Conservation (phyloP, 2,888 invertebrate genomes). For the Emesis furor region DNA sequence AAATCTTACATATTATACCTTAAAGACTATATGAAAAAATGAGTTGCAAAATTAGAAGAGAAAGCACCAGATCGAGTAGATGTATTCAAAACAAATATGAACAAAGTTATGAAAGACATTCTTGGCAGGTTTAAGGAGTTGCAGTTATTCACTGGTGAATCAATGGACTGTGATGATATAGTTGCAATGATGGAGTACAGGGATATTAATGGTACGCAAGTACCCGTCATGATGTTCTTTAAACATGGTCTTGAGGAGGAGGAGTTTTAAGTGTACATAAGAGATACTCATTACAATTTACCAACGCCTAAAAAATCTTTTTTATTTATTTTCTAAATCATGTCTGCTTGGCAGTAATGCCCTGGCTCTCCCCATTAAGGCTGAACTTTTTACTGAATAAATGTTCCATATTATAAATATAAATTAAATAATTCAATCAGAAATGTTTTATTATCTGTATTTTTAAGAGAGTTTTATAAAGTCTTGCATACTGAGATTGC, state of each 20-base stretch:
- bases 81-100: slow-evolving; percentile 97
- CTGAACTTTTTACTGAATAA: slow-evolving; percentile 90
- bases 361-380: slow-evolving; percentile 86
- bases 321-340: slow-evolving; percentile 90
- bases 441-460: slow-evolving; percentile 69
- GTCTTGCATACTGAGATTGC: neutral
- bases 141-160: slow-evolving; percentile 98
- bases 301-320: slow-evolving; percentile 83
- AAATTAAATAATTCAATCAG: slow-evolving; percentile 85
- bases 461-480: slow-evolving; percentile 32
- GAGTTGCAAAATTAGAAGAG: slow-evolving; percentile 96
- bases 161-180: slow-evolving; percentile 98
- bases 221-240: slow-evolving; percentile 98
- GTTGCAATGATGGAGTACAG: slow-evolving; percentile 98
- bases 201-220: slow-evolving; percentile 96
- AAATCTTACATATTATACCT: too few relatives aligned
- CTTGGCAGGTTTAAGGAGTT: slow-evolving; percentile 97
- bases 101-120: slow-evolving; percentile 98
- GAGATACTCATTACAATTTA: slow-evolving; percentile 85
- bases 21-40: too few relatives aligned
- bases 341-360: slow-evolving; percentile 85
- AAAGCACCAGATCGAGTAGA: slow-evolving; percentile 96
- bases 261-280: slow-evolving; percentile 95
- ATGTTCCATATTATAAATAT: slow-evolving; percentile 88
- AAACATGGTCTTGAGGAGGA: slow-evolving; percentile 99